Evolutionary conservation across 1,140 invertebrate species (phyloP).

Genomic region (Bacillus rossius): DNA sequence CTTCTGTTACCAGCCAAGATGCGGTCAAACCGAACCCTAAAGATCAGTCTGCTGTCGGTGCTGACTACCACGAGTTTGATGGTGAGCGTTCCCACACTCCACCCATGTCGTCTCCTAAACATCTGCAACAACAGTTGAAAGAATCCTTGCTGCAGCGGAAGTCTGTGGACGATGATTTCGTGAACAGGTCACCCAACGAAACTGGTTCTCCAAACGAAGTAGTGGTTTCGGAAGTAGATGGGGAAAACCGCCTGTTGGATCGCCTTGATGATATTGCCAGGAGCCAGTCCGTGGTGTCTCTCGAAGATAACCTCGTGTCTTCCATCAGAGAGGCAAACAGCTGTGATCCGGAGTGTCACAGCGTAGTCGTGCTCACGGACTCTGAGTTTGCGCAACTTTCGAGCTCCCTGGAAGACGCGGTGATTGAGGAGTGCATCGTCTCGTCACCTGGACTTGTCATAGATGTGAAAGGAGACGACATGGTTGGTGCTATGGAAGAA

Average conservation of each 20-base stretch:
- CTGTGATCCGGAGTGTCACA: slow-evolving; percentile 2
- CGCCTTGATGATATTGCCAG: no score
- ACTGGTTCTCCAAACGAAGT: no score
- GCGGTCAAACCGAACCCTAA: slow-evolving; percentile 35
- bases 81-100: slow-evolving; percentile 50
- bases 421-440: slow-evolving; percentile 28
- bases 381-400: slow-evolving; percentile 42
- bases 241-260: no score
- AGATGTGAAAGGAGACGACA: slow-evolving; percentile 1
- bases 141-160: slow-evolving; percentile 15
- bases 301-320: no score
- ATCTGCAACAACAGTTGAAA: neutral
- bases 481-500: neutral
- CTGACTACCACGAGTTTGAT: slow-evolving; percentile 58
- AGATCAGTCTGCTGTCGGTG: slow-evolving; percentile 51
- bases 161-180: no score
- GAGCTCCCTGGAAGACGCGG: slow-evolving; percentile 21
- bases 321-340: no score
- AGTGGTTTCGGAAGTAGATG: no score
- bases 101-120: slow-evolving; percentile 46
- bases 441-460: slow-evolving; percentile 2
- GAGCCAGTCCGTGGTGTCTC: no score
- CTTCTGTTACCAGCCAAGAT: neutral
- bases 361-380: slow-evolving; percentile 41
- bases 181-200: no score